A percentile compares a stretch with the other conserved stretches of the same genome.
These are phyloP conservation scores for Rousettus madagascariensis DNA, from an alignment of 2,797 vertebrate genomes.

Conservation along the genomic window DNA sequence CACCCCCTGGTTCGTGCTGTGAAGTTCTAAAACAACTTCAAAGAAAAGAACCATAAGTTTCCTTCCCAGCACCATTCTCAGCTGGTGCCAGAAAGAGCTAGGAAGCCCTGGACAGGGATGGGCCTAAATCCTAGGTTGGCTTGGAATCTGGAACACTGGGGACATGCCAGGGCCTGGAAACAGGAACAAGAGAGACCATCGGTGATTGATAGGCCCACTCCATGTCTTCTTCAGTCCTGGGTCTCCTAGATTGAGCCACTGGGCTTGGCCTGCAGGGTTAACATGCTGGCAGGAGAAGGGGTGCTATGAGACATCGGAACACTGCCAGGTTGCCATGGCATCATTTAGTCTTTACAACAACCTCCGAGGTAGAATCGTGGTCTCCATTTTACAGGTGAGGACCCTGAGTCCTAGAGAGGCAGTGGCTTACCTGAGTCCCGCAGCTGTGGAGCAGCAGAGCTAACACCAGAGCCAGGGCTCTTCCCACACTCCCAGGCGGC, in stretches of 20 bases:
- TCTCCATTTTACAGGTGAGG: background rate
- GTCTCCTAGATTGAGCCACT: background rate
- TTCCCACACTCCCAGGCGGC: fast-evolving
- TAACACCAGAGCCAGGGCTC: background rate
- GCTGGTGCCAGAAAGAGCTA: background rate
- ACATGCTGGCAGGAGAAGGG: background rate
- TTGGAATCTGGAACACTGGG: background rate
- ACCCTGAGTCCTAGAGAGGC: background rate
- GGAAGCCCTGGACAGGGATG: background rate
- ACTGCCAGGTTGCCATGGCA: background rate
- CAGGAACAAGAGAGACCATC: background rate
- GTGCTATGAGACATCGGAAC: background rate
- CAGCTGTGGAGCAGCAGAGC: too few relatives aligned
- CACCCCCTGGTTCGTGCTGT: background rate
- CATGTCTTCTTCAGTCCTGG: background rate
- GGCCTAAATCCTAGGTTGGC: background rate
- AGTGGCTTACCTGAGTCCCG: background rate
- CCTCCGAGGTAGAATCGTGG: background rate
- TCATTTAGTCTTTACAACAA: background rate
- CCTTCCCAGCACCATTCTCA: background rate
- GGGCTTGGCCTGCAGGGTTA: background rate
- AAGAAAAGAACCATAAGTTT: background rate
- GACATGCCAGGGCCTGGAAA: background rate
- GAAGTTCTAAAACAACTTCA: background rate
- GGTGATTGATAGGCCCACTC: background rate